These are phyloP conservation scores for Otus sunia DNA, from an alignment of 2,113 vertebrate genomes.

Conservation along the genomic window DNA sequence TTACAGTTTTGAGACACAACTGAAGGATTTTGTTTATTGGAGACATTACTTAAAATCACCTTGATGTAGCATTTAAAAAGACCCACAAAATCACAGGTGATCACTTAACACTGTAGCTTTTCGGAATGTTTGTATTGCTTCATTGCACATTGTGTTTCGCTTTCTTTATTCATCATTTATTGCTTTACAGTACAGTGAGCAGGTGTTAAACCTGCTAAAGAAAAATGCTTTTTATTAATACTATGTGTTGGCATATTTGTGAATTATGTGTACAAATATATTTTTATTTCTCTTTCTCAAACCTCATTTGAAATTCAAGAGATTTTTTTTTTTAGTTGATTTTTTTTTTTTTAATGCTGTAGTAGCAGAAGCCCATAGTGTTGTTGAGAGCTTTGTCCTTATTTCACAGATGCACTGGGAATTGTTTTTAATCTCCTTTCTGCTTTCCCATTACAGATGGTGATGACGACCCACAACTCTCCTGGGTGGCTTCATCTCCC, in stretches of 20 bases:
- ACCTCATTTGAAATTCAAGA: slow-evolving; percentile 37
- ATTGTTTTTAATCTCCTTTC: slow-evolving; percentile 85
- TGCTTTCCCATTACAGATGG: slow-evolving; percentile 93
- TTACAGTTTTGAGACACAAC: slow-evolving; percentile 28
- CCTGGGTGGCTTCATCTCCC: slow-evolving; percentile 99
- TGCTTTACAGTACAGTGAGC: slow-evolving; percentile 43
- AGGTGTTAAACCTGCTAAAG: slow-evolving; percentile 58
- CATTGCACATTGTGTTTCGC: slow-evolving; percentile 39
- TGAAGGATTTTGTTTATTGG: slow-evolving; percentile 29
- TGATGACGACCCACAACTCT: slow-evolving; percentile 97
- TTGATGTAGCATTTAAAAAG: slow-evolving; percentile 39
- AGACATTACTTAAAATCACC: slow-evolving; percentile 30
- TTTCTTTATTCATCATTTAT: slow-evolving; percentile 65
- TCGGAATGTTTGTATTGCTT: slow-evolving; percentile 50
- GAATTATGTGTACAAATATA: not conserved
- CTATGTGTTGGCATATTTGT: not conserved
- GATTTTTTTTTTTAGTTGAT: not conserved
- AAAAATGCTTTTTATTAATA: slow-evolving; percentile 41
- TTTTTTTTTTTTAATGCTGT: slow-evolving; percentile 39
- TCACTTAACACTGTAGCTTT: slow-evolving; percentile 57
- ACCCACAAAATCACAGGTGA: slow-evolving; percentile 53
- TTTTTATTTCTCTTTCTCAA: slow-evolving; percentile 11
- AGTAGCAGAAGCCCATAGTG: slow-evolving; percentile 68
- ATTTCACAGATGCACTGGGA: slow-evolving; percentile 88
- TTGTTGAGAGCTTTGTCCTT: slow-evolving; percentile 84